These are phyloP conservation scores for Microctonus aethiopoides DNA, from an alignment of 2,888 invertebrate genomes.

Conservation along the genomic window DNA sequence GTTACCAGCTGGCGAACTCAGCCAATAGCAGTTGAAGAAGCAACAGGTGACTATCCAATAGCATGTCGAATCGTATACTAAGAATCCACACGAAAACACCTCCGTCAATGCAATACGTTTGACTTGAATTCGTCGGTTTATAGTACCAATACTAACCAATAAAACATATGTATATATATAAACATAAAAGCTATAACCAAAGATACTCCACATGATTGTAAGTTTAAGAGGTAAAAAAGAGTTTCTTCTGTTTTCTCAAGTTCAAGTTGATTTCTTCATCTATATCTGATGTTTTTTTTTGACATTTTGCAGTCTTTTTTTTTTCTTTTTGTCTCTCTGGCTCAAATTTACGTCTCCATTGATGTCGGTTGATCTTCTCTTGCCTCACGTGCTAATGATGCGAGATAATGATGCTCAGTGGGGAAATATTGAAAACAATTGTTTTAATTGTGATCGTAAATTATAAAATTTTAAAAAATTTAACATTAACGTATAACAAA, in stretches of 20 bases:
- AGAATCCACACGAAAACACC: constrained; percentile 26
- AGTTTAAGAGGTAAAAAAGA: constrained; percentile 5
- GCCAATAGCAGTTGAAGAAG: constrained; percentile 53
- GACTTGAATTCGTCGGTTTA: background rate
- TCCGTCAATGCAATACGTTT: background rate
- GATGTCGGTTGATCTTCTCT: background rate
- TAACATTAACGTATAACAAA: background rate
- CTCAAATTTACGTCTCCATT: background rate
- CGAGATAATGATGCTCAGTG: background rate
- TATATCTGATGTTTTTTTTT: constrained; percentile 7
- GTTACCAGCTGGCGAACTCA: constrained; percentile 50
- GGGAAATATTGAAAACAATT: background rate
- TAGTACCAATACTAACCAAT: background rate
- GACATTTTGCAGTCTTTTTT: background rate
- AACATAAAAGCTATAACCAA: background rate
- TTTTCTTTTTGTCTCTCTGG: constrained; percentile 5
- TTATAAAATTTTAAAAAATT: background rate
- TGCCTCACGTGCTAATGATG: background rate
- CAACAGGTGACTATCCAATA: constrained; percentile 65
- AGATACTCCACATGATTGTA: constrained; percentile 19
- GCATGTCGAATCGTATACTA: constrained; percentile 12
- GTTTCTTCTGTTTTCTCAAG: constrained; percentile 43
- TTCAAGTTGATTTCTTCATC: constrained; percentile 47
- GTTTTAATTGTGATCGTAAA: background rate
- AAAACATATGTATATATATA: background rate